A percentile compares a stretch with the other conserved stretches of the same genome.
These are phyloP conservation scores for Thereva unica DNA, from an alignment of 2,888 invertebrate species.

Conservation along the genomic window DNA sequence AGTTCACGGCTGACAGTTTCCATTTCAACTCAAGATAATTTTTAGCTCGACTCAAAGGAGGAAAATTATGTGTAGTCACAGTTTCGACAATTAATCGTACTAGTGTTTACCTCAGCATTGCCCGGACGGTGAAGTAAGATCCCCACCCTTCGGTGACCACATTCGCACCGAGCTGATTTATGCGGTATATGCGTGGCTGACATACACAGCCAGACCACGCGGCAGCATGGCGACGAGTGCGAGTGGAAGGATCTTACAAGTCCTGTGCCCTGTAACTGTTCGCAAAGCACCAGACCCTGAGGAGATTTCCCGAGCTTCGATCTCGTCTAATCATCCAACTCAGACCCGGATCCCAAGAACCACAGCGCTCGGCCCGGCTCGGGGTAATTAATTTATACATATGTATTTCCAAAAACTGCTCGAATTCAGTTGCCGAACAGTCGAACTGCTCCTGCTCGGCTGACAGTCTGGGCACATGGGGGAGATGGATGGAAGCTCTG, in stretches of 20 bases:
- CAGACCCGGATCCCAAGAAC: background rate
- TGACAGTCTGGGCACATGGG: background rate
- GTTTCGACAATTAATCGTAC: too few species aligned
- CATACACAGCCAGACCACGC: too few species aligned
- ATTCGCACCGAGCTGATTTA: too few species aligned
- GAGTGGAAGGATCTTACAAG: too few species aligned
- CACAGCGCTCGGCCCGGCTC: conserved; percentile 13
- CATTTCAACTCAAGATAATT: background rate
- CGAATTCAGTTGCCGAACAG: conserved; percentile 9
- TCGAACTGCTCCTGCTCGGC: too few species aligned
- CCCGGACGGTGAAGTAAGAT: too few species aligned
- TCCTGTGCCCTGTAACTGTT: too few species aligned
- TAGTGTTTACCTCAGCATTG: too few species aligned
- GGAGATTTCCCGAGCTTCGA: conserved; percentile 13
- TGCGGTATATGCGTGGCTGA: too few species aligned
- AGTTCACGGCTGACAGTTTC: conserved; percentile 23
- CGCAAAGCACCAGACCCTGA: background rate
- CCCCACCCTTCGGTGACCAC: too few species aligned
- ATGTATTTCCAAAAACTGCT: conserved; percentile 38
- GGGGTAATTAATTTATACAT: conserved; percentile 38
- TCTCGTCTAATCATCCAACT: background rate
- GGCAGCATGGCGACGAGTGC: too few species aligned
- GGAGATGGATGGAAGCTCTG: conserved; percentile 15
- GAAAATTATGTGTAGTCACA: too few species aligned
- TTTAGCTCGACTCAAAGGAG: background rate